phyloP scores from a whole-genome alignment of 2,888 invertebrate genomes.

The Pseudoips prasinana region DNA sequence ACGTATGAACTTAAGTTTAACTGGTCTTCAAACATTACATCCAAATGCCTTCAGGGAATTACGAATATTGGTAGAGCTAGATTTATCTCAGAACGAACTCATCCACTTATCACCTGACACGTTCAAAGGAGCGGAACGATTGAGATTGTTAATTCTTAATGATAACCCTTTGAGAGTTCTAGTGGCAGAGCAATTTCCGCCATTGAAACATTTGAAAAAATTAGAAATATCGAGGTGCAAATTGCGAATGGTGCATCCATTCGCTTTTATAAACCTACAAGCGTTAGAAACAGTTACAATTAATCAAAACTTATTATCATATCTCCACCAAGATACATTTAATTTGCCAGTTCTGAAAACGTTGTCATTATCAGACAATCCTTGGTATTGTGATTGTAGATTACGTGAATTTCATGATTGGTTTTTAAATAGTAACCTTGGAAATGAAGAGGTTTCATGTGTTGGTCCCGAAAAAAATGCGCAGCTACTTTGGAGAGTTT shows the following conservation, averaged over 20 bases:
- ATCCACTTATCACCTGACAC: constrained; percentile 88
- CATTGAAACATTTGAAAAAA: constrained; percentile 88
- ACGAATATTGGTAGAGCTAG: constrained; percentile 92
- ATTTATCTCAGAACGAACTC: constrained; percentile 91
- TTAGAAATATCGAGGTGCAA: constrained; percentile 91
- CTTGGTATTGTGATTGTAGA: constrained; percentile 95
- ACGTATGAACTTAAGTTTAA: constrained; percentile 89
- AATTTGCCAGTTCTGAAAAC: constrained; percentile 85
- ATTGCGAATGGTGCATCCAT: constrained; percentile 86
- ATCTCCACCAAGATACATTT: constrained; percentile 78
- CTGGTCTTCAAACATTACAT: constrained; percentile 88
- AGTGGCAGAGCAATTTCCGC: constrained; percentile 89
- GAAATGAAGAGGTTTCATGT: constrained; percentile 87
- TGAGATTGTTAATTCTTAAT: constrained; percentile 89
- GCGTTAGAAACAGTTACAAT: constrained; percentile 91
- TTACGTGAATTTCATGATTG: constrained; percentile 91
- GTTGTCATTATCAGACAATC: constrained; percentile 90
- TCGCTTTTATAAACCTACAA: constrained; percentile 88
- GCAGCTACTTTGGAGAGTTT: constrained; percentile 87
- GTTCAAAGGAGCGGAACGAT: constrained; percentile 90
- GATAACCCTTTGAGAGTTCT: constrained; percentile 90
- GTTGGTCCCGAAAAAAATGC: constrained; percentile 85
- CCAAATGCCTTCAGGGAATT: constrained; percentile 91
- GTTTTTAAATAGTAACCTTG: constrained; percentile 89
- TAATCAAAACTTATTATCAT: constrained; percentile 89